A percentile compares a stretch with the other conserved stretches of the same genome.
Conservation (phyloP, 2,797 vertebrate species). For the Takifugu ocellatus region DNA sequence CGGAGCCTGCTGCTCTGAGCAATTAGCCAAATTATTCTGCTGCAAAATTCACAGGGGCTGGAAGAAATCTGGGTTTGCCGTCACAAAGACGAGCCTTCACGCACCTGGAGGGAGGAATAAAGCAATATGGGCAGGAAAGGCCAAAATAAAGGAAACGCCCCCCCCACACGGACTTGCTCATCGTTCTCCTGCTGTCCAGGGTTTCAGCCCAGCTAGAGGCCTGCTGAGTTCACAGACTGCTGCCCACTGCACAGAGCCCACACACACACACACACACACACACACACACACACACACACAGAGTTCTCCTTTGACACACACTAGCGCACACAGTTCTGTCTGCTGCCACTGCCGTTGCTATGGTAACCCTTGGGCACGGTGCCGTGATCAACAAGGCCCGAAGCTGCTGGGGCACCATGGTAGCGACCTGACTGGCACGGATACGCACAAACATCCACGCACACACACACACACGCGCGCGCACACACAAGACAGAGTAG, state of each 20-base stretch:
- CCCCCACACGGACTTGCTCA: conserved; percentile 35
- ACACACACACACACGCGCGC: conserved; percentile 8
- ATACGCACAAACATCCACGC: conserved; percentile 15
- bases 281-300: conserved; percentile 36
- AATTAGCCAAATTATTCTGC: too few relatives aligned
- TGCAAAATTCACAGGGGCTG: background rate
- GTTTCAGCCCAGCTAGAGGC: conserved; percentile 47
- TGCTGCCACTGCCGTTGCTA: conserved; percentile 71
- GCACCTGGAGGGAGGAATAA: background rate
- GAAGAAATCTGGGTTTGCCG: background rate
- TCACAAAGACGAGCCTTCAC: background rate
- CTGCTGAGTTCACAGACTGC: conserved; percentile 69
- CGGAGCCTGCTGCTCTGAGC: too few relatives aligned
- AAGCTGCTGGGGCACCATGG: conserved; percentile 66
- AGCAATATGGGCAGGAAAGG: conserved; percentile 5
- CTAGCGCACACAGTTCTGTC: conserved; percentile 49
- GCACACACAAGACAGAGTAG: conserved; percentile 23
- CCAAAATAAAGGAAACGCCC: conserved; percentile 32
- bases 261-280: conserved; percentile 43
- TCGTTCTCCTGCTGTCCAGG: conserved; percentile 51
- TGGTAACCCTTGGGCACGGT: conserved; percentile 71
- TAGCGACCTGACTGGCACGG: conserved; percentile 61
- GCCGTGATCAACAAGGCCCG: conserved; percentile 69
- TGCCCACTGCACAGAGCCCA: conserved; percentile 59
- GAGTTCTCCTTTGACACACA: conserved; percentile 35